These are phyloP conservation scores for Actinia equina DNA, from an alignment of 64 coral and sea anemone species.

Conservation along the genomic window DNA sequence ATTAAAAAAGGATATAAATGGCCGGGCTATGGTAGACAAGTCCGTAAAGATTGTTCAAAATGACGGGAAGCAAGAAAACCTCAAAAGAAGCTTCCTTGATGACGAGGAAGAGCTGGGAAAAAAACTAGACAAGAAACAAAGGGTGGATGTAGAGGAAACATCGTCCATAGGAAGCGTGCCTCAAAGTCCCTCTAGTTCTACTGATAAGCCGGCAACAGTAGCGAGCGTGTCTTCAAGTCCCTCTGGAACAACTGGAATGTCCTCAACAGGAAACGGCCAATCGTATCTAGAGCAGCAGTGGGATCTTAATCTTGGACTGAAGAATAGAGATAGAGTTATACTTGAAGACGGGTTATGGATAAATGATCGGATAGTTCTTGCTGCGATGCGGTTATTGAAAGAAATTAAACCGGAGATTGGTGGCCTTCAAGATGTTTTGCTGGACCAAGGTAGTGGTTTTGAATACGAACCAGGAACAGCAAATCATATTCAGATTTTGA, in stretches of 20 bases:
- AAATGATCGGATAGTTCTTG: conserved; percentile 36
- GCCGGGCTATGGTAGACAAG: conserved; percentile 6
- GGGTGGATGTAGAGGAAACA: too few relatives aligned
- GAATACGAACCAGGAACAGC: neutral
- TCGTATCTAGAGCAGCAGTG: neutral
- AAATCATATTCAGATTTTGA: conserved; percentile 23
- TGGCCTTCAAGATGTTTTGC: conserved; percentile 45
- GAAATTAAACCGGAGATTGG: conserved; percentile 1
- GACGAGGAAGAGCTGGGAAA: neutral
- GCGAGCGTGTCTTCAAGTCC: neutral
- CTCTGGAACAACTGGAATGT: neutral
- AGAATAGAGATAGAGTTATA: conserved; percentile 15
- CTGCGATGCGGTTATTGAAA: conserved; percentile 29
- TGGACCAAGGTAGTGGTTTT: conserved; percentile 10
- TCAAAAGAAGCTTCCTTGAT: too few relatives aligned
- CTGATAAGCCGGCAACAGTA: neutral
- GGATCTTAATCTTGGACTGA: conserved; percentile 16
- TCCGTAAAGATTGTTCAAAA: too few relatives aligned
- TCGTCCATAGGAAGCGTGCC: neutral
- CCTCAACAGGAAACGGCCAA: neutral
- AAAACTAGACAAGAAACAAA: neutral
- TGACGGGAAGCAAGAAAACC: too few relatives aligned
- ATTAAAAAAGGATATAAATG: conserved; percentile 3
- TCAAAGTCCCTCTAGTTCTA: too few relatives aligned
- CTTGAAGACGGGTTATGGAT: conserved; percentile 34